phyloP scores from a whole-genome alignment of 37 sponge, comb jelly and placozoan species.

The Dysidea cf. avara region DNA sequence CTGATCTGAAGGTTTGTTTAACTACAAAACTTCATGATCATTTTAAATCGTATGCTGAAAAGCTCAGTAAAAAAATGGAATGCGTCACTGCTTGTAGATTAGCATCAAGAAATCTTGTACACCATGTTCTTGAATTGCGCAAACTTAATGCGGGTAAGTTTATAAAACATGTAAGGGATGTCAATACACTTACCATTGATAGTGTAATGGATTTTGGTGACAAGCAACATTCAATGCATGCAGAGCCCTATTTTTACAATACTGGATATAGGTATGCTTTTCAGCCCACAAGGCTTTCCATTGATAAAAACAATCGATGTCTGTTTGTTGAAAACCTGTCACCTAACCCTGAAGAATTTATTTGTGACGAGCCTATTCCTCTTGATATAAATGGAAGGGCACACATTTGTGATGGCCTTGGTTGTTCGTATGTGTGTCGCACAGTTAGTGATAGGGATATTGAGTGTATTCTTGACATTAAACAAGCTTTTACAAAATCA shows the following conservation, averaged over 20 bases:
- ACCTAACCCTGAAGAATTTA: too few relatives aligned
- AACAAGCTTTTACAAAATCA: neutral
- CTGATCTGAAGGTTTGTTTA: too few relatives aligned
- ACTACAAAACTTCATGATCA: too few relatives aligned
- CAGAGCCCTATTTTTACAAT: constrained; percentile 29
- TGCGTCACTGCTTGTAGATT: neutral
- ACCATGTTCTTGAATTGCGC: neutral
- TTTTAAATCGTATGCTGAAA: too few relatives aligned
- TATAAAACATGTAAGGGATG: neutral
- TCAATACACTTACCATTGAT: constrained; percentile 5
- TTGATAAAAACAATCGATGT: constrained; percentile 26
- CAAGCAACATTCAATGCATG: neutral
- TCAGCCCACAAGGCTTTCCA: constrained; percentile 1
- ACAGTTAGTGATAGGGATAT: constrained; percentile 2
- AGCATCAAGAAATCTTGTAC: neutral
- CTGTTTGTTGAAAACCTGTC: constrained; percentile 7
- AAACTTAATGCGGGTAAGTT: constrained; percentile 6
- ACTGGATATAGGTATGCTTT: neutral
- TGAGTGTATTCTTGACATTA: neutral
- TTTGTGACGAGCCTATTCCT: too few relatives aligned
- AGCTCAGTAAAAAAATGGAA: too few relatives aligned
- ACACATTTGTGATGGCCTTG: too few relatives aligned
- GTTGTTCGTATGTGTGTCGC: constrained; percentile 14
- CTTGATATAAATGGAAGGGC: too few relatives aligned
- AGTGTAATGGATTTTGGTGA: constrained; percentile 2